phyloP scores from a whole-genome alignment of 2,888 invertebrate species.

The Eulithis testata region DNA sequence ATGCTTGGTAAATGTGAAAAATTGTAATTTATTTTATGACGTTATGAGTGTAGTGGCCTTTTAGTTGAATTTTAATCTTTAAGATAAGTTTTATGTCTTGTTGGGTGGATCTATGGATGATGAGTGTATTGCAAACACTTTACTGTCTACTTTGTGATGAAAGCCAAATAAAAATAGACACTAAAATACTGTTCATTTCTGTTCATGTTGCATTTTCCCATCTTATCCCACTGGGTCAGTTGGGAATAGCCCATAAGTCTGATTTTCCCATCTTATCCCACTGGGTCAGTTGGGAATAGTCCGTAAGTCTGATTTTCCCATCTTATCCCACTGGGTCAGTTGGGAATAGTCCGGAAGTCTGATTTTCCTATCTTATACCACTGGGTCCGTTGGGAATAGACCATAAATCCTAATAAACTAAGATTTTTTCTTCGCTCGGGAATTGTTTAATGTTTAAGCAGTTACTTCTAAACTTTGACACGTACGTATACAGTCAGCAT shows the following conservation, averaged over 20 bases:
- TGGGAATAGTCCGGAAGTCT: no score
- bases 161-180: conserved; percentile 75
- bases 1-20: conserved; percentile 55
- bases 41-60: conserved; percentile 44
- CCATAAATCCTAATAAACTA: no score
- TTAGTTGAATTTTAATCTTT: conserved; percentile 48
- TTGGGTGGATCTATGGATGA: conserved; percentile 40
- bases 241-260: no score
- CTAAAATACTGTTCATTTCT: conserved; percentile 32
- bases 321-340: no score
- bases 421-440: no score
- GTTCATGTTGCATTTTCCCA: not conserved
- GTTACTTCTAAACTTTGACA: no score
- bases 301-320: no score
- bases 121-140: conserved; percentile 43
- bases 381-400: not conserved
- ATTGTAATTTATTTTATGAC: conserved; percentile 59
- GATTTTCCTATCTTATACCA: not conserved
- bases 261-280: not conserved
- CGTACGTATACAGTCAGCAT: no score
- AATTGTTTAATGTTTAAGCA: no score
- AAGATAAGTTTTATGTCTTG: conserved; percentile 48
- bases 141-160: conserved; percentile 63
- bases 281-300: not conserved
- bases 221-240: no score